phyloP scores from a whole-genome alignment of 2,113 vertebrate genomes.

The Alouatta palliata region DNA sequence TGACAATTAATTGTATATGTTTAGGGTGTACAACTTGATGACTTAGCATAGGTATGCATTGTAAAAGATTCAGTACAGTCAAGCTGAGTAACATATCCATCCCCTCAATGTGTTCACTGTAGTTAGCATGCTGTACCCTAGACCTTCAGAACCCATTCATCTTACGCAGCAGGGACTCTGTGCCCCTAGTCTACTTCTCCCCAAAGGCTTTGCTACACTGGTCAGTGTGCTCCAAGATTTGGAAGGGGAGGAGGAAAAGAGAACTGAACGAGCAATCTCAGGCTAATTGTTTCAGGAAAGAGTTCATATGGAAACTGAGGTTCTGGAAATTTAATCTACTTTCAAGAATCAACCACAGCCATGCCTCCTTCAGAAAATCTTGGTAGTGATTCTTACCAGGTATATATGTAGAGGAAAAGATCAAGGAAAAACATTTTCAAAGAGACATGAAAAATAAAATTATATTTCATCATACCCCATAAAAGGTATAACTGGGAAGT shows the following conservation, averaged over 20 bases:
- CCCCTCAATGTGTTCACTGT: no score
- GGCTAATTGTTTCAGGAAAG: background rate
- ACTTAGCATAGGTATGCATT: background rate
- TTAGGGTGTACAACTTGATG: background rate
- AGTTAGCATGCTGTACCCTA: background rate
- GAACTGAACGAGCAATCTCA: background rate
- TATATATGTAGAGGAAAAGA: background rate
- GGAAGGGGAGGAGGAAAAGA: background rate
- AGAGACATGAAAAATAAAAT: background rate
- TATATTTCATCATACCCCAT: background rate
- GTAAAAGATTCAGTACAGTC: background rate
- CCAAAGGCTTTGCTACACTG: background rate
- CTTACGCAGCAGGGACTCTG: background rate
- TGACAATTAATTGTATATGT: background rate
- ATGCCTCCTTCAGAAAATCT: background rate
- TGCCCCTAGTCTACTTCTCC: background rate
- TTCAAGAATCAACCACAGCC: background rate
- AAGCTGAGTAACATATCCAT: background rate
- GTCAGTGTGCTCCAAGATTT: background rate
- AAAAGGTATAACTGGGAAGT: background rate
- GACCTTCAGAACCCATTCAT: background rate
- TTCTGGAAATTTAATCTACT: slow-evolving; percentile 3
- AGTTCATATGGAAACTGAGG: background rate
- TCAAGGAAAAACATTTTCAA: background rate
- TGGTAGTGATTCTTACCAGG: background rate